A percentile compares a stretch with the other conserved stretches of the same genome.
These are phyloP conservation scores for Premnoplex brunnescens DNA, from an alignment of 2,797 vertebrate genomes.

Conservation along the genomic window DNA sequence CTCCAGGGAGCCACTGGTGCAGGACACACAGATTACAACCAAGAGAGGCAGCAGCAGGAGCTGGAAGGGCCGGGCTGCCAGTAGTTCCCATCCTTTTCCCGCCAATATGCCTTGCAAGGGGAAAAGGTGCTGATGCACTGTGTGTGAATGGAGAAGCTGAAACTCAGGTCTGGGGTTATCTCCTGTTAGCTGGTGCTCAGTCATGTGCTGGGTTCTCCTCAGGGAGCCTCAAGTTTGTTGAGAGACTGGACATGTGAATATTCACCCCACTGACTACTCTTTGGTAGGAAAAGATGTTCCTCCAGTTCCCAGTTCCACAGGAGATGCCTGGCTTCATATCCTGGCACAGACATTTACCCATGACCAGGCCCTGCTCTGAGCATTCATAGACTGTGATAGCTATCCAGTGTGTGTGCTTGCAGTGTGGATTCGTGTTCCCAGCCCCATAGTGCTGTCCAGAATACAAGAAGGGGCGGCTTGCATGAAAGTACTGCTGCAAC, in stretches of 20 bases:
- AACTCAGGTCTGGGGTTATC: neutral
- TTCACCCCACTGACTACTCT: neutral
- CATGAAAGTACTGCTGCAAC: neutral
- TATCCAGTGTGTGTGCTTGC: neutral
- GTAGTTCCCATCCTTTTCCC: neutral
- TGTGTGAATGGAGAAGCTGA: neutral
- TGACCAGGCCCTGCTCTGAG: rapidly evolving
- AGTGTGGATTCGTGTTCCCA: rapidly evolving
- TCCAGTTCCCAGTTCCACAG: neutral
- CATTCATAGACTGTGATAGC: rapidly evolving
- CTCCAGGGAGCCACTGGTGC: neutral
- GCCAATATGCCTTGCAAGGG: neutral
- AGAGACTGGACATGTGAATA: neutral
- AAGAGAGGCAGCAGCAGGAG: neutral
- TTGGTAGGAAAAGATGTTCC: neutral
- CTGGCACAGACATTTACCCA: neutral
- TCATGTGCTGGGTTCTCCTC: neutral
- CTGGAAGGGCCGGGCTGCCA: neutral
- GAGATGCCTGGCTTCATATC: neutral
- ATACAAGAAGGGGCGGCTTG: neutral
- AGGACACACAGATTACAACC: neutral
- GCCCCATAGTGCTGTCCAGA: neutral
- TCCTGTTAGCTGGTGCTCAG: rapidly evolving
- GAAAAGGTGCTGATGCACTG: neutral
- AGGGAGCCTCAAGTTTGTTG: neutral